Evolutionary conservation across 2,888 invertebrate species (phyloP).

Genomic region (Diachrysia chrysitis): DNA sequence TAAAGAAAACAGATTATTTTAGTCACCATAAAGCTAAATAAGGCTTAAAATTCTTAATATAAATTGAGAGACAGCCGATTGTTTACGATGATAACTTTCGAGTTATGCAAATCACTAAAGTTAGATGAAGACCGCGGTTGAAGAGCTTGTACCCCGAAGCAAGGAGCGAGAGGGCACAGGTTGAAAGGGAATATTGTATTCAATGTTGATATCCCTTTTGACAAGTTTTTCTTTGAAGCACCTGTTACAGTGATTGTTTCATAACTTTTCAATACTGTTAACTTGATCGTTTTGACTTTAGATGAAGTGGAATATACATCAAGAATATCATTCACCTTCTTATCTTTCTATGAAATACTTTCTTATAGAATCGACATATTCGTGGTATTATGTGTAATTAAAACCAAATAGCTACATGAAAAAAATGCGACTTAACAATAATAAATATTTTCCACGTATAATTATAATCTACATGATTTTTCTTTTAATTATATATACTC

Average conservation of each 20-base stretch:
- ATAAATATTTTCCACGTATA: too few species aligned
- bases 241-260: constrained; percentile 57
- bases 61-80: constrained; percentile 29
- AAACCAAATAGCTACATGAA: too few species aligned
- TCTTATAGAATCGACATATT: too few species aligned
- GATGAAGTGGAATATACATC: constrained; percentile 12
- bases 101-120: constrained; percentile 62
- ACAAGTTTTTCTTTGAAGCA: constrained; percentile 64
- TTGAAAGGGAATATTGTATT: constrained; percentile 63
- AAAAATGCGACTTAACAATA: too few species aligned
- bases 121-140: constrained; percentile 52
- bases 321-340: neutral
- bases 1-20: neutral
- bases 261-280: constrained; percentile 46
- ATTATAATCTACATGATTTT: too few species aligned
- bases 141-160: constrained; percentile 47
- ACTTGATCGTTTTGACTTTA: constrained; percentile 24
- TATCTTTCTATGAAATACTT: neutral
- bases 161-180: neutral
- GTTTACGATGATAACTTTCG: constrained; percentile 43
- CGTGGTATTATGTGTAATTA: neutral
- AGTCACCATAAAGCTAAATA: neutral
- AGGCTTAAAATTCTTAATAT: constrained; percentile 12
- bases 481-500: too few species aligned
- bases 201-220: constrained; percentile 56